Conservation (phyloP, 2,888 invertebrate species). For the Tiliacea citrago region DNA sequence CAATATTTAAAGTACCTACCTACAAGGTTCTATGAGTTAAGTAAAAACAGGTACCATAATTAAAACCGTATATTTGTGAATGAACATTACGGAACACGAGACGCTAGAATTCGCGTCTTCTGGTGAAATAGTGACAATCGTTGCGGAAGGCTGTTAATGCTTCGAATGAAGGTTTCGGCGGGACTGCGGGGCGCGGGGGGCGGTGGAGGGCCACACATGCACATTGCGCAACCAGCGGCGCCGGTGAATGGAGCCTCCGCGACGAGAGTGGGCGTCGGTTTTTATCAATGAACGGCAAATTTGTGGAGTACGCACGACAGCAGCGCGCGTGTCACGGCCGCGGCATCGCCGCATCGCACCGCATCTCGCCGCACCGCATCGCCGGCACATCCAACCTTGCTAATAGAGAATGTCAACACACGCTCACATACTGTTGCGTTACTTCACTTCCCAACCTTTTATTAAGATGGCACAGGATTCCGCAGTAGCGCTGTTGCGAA, state of each 20-base stretch:
- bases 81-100: constrained; percentile 50
- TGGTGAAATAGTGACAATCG: constrained; percentile 67
- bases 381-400: constrained; percentile 77
- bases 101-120: constrained; percentile 60
- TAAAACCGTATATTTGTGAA: constrained; percentile 44
- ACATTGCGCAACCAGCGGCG: constrained; percentile 86
- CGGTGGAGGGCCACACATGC: constrained; percentile 76
- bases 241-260: constrained; percentile 87
- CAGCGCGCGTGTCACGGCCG: constrained; percentile 84
- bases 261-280: constrained; percentile 85
- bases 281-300: constrained; percentile 90
- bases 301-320: constrained; percentile 85
- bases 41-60: constrained; percentile 7
- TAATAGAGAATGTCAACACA: constrained; percentile 85
- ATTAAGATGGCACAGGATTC: constrained; percentile 41
- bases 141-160: constrained; percentile 77
- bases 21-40: background rate
- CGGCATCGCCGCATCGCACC: constrained; percentile 59
- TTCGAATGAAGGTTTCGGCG: constrained; percentile 78
- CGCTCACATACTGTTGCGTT: constrained; percentile 67
- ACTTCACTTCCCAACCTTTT: constrained; percentile 50
- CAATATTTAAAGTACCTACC: background rate
- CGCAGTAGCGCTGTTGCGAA: constrained; percentile 33
- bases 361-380: constrained; percentile 47
- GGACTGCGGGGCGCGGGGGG: constrained; percentile 63